Evolutionary conservation across 2,113 vertebrate species (phyloP), one percentile per base, ranked within the genome.

Genomic region (Caracal caracal): DNA sequence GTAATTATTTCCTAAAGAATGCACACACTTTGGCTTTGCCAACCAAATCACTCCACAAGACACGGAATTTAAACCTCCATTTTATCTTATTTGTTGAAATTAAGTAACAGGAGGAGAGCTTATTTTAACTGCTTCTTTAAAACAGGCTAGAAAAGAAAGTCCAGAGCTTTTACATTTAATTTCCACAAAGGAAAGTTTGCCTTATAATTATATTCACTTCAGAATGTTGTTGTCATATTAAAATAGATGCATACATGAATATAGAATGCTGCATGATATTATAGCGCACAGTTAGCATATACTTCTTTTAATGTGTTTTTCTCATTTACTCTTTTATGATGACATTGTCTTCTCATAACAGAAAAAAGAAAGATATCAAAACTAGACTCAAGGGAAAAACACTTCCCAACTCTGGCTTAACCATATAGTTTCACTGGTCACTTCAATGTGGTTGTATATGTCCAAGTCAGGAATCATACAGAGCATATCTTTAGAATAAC

Each of bases 1-100:
- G 53, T 95, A 97, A 97, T 97, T 97, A 94, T 97, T 97, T 97
- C 84, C 83, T 93, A 85, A 93, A 85, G 92, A 96, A 93, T 85
- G 96, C 88, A 80, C 53, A 96, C 19, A 88, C 66, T 88, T 94
- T 63, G 76, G 49, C 16, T 97, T 97, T 97, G 84, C 75, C 87
- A 97, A 95, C 22, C 51, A 95, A 75, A 91, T 97, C 83, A 88
- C 68, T 96, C 70, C 35, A 96, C 15, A 80, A 97, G 81, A 88
- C 78, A 93, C 3, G 1, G 71, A 97, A 97, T 94, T 90, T 96
- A 88, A 97, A 86, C 40, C 61, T 83, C 59, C 35, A 95, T 90
- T 93, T 94, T 88, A 88, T 97, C 87, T 96, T 94, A 97, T 96
- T 96, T 97, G 65, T 81, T 95, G 79, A 97, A 94, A 97, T 94